Conservation (phyloP, 2,113 vertebrate species). For the Pimephales promelas region DNA sequence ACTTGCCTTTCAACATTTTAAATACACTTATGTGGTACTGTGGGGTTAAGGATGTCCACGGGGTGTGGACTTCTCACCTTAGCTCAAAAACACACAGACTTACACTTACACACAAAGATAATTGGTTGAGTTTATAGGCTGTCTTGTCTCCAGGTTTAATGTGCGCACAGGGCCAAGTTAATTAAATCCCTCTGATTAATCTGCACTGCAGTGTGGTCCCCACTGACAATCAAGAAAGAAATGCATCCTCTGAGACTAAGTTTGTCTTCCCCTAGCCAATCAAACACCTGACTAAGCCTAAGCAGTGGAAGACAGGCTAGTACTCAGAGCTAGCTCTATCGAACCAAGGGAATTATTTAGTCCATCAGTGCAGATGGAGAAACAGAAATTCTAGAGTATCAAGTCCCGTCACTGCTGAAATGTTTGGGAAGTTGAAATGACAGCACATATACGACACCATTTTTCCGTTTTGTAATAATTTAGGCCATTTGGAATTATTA, state of each 20-base stretch:
- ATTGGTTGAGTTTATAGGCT: constrained; percentile 78
- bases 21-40: neutral
- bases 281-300: constrained; percentile 37
- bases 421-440: neutral
- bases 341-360: constrained; percentile 23
- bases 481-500: neutral
- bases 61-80: constrained; percentile 27
- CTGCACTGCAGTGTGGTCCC: constrained; percentile 71
- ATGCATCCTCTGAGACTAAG: constrained; percentile 36
- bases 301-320: constrained; percentile 12
- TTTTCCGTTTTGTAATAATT: neutral
- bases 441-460: neutral
- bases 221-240: constrained; percentile 39
- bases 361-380: neutral
- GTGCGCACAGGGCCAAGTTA: constrained; percentile 71
- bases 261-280: constrained; percentile 48
- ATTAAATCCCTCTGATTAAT: constrained; percentile 81
- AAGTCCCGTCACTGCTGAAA: neutral
- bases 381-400: neutral
- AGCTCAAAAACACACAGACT: constrained; percentile 18
- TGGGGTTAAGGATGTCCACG: neutral
- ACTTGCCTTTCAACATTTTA: constrained; percentile 1
- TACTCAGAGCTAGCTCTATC: neutral
- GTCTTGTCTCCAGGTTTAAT: constrained; percentile 75
- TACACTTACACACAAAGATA: constrained; percentile 61